Base-by-base conservation (phyloP, 2,888 invertebrate species). In the Drosophila fulvimacula region DNA sequence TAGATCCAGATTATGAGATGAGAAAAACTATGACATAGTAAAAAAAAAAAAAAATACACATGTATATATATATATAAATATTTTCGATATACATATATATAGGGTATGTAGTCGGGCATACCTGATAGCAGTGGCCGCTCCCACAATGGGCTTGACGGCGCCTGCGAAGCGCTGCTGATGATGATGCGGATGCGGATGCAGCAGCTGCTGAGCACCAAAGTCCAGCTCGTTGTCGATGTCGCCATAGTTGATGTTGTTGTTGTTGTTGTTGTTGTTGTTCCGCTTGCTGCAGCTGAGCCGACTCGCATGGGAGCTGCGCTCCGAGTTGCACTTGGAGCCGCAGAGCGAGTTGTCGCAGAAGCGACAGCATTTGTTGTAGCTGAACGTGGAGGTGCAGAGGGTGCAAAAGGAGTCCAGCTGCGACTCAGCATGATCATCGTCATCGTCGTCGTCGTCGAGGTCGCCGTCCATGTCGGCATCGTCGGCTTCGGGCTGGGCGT, bases 351-450 rank as follows among this genome's bases (percentile, higher is more conserved):
- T 90, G n/a, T 91, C 91, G 73, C 92, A 92, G 72, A 77, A 90
- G 46, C 91, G 90, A 27, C 92, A 91, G 68, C 92, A 92, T 60
- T 91, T 91, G 48, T 91, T 92, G 66, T 92, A 93, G 74, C 92
- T 92, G 70, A 93, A 93, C n/a, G 92, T 91, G 10, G 92, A 93
- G 7, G 92, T 93, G 77, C 92, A 93, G 5, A 92, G 74, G 1
- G 92, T 92, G 63, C 92, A 93, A 69, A 92, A 92, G 6, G 92
- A 92, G 73, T 92, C 92, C 53, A 92, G 77, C 39, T 88, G 85
- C 15, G 82, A 82, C 36, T 90, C 90, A 21, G 79, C 81, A 4
- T 76, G 86, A 30, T 81, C 67, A 5, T 80, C 81, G 38, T 82
- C 79, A 19, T 19, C 11, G 13, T 80, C 81, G 38, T 82, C 79